phyloP scores from a whole-genome alignment of 1,140 invertebrate genomes.

The Anoplolepis gracilipes region DNA sequence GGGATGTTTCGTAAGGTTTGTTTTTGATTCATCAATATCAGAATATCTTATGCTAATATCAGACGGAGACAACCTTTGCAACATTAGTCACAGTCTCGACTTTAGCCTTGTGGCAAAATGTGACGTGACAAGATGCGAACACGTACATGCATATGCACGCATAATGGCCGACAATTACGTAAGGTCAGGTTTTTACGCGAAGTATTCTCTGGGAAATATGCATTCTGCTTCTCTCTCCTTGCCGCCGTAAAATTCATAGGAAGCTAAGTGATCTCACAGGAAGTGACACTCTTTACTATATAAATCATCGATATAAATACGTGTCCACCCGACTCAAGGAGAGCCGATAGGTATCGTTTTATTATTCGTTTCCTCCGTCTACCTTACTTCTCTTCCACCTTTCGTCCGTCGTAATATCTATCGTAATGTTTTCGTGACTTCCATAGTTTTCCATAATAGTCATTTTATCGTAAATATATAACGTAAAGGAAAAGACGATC shows the following conservation, averaged over 20 bases:
- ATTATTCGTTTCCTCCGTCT: conserved; percentile 6
- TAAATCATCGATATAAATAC: conserved; percentile 77
- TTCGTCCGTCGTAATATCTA: no score
- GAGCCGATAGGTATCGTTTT: conserved; percentile 39
- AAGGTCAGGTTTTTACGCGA: conserved; percentile 53
- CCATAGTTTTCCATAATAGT: conserved; percentile 24
- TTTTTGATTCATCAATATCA: background rate
- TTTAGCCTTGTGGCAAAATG: conserved; percentile 31
- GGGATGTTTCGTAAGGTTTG: background rate
- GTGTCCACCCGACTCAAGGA: conserved; percentile 13
- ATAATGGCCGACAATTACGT: conserved; percentile 64
- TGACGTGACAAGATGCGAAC: conserved; percentile 22
- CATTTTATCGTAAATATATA: conserved; percentile 41
- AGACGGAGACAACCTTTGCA: background rate
- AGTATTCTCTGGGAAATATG: conserved; percentile 8
- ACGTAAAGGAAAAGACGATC: conserved; percentile 57
- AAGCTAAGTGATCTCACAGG: conserved; percentile 70
- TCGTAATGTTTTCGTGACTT: conserved; percentile 21
- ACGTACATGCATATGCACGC: background rate
- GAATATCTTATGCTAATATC: background rate
- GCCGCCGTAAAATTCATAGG: conserved; percentile 23
- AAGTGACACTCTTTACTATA: conserved; percentile 69
- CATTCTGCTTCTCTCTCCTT: background rate
- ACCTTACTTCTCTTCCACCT: background rate
- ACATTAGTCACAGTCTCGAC: conserved; percentile 71